Conservation (phyloP, 2,888 invertebrate species). For the Standfussiana lucernea region DNA sequence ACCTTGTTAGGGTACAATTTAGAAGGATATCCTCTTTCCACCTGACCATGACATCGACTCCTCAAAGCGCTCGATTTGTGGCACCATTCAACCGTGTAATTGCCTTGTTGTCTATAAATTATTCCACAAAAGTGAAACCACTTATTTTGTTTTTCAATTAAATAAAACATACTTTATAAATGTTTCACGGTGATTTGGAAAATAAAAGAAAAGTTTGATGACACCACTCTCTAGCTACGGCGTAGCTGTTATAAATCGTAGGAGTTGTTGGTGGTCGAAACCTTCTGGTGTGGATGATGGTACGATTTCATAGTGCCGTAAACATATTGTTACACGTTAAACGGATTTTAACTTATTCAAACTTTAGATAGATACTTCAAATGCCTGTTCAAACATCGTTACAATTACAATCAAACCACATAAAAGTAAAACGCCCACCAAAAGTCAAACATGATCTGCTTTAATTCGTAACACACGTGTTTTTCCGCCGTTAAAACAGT, state of each 20-base stretch:
- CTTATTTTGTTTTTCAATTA: slow-evolving; percentile 46
- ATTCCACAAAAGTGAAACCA: slow-evolving; percentile 48
- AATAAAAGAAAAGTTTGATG: background rate
- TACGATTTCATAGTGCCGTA: background rate
- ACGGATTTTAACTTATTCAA: slow-evolving; percentile 29
- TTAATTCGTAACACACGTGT: slow-evolving; percentile 75
- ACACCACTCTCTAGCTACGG: background rate
- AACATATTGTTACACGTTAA: slow-evolving; percentile 9
- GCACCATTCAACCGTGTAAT: slow-evolving; percentile 79
- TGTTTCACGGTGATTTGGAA: background rate
- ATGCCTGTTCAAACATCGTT: slow-evolving; percentile 59
- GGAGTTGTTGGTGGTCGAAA: background rate
- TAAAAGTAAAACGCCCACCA: slow-evolving; percentile 69
- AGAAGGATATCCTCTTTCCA: slow-evolving; percentile 74
- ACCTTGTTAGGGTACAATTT: slow-evolving; percentile 66
- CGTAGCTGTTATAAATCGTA: background rate
- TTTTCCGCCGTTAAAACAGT: slow-evolving; percentile 81
- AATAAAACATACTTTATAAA: slow-evolving; percentile 17
- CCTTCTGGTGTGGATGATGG: background rate
- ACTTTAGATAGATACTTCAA: slow-evolving; percentile 59
- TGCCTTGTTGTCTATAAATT: slow-evolving; percentile 77
- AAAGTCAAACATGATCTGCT: slow-evolving; percentile 68
- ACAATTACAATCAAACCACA: slow-evolving; percentile 64
- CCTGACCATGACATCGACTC: slow-evolving; percentile 62
- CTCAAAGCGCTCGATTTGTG: slow-evolving; percentile 75